Conservation (phyloP, 2,888 invertebrate genomes). For the Tachina fera region DNA sequence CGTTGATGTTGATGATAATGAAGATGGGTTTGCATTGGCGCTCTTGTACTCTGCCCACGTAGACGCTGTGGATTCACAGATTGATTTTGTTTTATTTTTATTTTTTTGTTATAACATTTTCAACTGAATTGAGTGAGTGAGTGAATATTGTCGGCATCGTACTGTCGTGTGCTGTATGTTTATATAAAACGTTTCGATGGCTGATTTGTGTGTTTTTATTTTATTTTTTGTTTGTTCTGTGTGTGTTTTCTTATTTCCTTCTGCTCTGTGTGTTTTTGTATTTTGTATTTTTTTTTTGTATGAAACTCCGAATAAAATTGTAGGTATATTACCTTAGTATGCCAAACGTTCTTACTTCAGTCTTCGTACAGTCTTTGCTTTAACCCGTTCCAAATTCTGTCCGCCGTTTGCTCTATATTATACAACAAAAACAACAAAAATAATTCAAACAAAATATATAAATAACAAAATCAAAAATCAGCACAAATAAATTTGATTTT, state of each 20-base stretch:
- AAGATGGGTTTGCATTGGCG: constrained; percentile 43
- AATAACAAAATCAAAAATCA: constrained; percentile 36
- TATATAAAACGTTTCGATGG: constrained; percentile 35
- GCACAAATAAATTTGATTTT: constrained; percentile 10
- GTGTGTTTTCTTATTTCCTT: constrained; percentile 44
- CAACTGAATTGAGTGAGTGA: constrained; percentile 39
- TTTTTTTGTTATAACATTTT: constrained; percentile 32
- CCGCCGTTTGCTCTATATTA: constrained; percentile 82
- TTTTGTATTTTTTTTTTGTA: background rate
- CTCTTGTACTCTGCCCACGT: constrained; percentile 31
- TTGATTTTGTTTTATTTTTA: constrained; percentile 4
- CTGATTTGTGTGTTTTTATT: constrained; percentile 35
- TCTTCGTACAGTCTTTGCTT: constrained; percentile 84
- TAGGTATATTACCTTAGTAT: constrained; percentile 84
- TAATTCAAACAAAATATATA: constrained; percentile 34
- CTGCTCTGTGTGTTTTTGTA: constrained; percentile 18
- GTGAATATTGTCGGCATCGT: constrained; percentile 25
- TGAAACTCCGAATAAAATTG: constrained; percentile 81
- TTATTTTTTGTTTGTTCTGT: constrained; percentile 33
- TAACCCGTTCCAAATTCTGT: constrained; percentile 84
- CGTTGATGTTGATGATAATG: constrained; percentile 35
- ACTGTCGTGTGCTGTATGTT: constrained; percentile 37
- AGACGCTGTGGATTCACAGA: constrained; percentile 15
- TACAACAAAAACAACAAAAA: constrained; percentile 71
- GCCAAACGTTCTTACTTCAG: constrained; percentile 83